Evolutionary conservation across 2,113 vertebrate genomes (phyloP).

Genomic region (Odocoileus virginianus): DNA sequence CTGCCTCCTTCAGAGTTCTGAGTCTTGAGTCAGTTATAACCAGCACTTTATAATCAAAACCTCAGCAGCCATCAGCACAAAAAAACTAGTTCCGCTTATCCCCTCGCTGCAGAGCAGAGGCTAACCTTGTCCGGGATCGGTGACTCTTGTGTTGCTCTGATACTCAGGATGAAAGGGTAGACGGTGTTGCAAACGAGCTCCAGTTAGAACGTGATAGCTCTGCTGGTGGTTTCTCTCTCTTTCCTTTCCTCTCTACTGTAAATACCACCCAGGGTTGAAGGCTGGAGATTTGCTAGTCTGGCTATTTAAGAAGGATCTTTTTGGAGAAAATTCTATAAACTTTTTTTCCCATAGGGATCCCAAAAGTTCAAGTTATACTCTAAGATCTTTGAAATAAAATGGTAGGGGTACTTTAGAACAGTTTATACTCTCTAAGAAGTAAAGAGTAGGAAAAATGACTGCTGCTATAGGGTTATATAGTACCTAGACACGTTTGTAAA

Average conservation of each 20-base stretch:
- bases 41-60: neutral
- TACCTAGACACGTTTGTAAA: neutral
- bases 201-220: neutral
- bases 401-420: neutral
- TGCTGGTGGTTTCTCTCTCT: neutral
- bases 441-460: neutral
- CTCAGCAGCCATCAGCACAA: neutral
- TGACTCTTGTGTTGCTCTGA: neutral
- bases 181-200: neutral
- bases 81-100: neutral
- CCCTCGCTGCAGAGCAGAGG: neutral
- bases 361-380: neutral
- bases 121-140: neutral
- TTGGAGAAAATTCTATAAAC: neutral
- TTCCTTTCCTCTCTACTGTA: neutral
- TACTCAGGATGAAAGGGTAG: neutral
- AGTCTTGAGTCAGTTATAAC: too few species aligned
- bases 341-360: neutral
- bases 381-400: neutral
- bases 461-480: neutral
- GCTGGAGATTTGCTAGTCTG: neutral
- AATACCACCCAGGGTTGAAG: neutral
- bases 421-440: neutral
- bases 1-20: neutral
- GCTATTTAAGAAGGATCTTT: neutral